Evolutionary conservation across 2,888 invertebrate species (phyloP), one percentile per base, ranked within the genome.

Genomic region (Polyploca ridens): DNA sequence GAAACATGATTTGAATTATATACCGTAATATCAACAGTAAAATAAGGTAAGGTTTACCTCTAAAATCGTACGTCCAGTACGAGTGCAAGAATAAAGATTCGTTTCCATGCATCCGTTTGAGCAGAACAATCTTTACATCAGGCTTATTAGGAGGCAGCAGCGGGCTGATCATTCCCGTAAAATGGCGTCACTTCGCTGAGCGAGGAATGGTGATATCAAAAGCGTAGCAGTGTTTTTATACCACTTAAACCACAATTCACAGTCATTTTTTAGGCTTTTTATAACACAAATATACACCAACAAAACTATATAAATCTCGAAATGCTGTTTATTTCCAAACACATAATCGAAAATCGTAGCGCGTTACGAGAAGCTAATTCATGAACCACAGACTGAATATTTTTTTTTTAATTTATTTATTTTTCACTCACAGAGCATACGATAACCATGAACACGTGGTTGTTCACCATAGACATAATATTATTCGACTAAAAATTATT

Each of bases 161-260:
- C 93, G 89, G 91, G 92, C 94, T 93, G 94, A 89, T 94, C 94
- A 94, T 94, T 93, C 94, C 94, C 94, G 94, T 94, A 94, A 94
- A 94, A 94, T 94, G 94, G 94, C 94, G 94, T 94, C 94, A 94
- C 94, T 94, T 88, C 88, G 88, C 90, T 84, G 87, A 87, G 90
- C 87, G 92, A 93, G 88, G 89, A 91, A 90, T 89, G 86, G 89
- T 89, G 85, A 86, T 90, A 91, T 91, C 89, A 91, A 87, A 88
- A 86, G 80, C 85, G 85, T 84, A 82, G 84, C 74, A 82, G 77
- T 78, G 78, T 78, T 77, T 79, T 85, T 80, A 74, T 81, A 84
- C 77, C 83, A 85, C 85, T 76, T 70, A 81, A 83, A 73, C 80
- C 81, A 87, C 85, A 78, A 73, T 78, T 78, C 81, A 81, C 83